Conservation (phyloP, 1,140 invertebrate genomes). For the Mycetomoellerius zeteki region DNA sequence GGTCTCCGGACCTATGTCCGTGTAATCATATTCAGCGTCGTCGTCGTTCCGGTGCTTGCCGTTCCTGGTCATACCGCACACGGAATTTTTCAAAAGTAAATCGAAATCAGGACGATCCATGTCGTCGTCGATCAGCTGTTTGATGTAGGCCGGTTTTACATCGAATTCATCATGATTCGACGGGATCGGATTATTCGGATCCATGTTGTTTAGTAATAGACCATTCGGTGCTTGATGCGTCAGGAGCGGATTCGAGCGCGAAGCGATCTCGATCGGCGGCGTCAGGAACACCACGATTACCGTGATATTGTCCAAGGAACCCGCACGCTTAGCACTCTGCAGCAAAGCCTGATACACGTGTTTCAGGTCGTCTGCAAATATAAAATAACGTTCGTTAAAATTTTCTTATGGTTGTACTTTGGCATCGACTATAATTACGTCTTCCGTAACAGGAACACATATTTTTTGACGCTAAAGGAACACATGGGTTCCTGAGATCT, state of each 20-base stretch:
- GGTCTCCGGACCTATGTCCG: conserved; percentile 88
- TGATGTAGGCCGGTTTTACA: conserved; percentile 57
- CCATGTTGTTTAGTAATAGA: conserved; percentile 75
- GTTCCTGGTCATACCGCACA: conserved; percentile 81
- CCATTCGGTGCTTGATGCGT: conserved; percentile 72
- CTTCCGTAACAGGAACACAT: too few species aligned
- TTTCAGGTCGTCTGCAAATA: conserved; percentile 89
- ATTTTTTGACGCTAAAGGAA: too few species aligned
- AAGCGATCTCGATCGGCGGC: conserved; percentile 89
- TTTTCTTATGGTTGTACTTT: background rate
- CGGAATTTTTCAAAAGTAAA: conserved; percentile 58
- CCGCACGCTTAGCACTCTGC: conserved; percentile 91
- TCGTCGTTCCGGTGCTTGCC: conserved; percentile 84
- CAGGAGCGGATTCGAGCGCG: conserved; percentile 79
- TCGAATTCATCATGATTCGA: conserved; percentile 72
- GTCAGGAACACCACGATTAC: conserved; percentile 95
- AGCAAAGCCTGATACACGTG: conserved; percentile 91
- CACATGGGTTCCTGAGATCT: too few species aligned
- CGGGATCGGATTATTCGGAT: conserved; percentile 74
- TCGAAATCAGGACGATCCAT: conserved; percentile 5
- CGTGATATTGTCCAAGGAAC: conserved; percentile 95
- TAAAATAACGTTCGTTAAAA: conserved; percentile 1
- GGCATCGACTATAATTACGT: background rate
- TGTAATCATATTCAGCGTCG: conserved; percentile 88
- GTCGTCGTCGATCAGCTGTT: conserved; percentile 62